phyloP scores from a whole-genome alignment of 37 sponge, comb jelly and placozoan species.

The Hormiphora californensis region DNA sequence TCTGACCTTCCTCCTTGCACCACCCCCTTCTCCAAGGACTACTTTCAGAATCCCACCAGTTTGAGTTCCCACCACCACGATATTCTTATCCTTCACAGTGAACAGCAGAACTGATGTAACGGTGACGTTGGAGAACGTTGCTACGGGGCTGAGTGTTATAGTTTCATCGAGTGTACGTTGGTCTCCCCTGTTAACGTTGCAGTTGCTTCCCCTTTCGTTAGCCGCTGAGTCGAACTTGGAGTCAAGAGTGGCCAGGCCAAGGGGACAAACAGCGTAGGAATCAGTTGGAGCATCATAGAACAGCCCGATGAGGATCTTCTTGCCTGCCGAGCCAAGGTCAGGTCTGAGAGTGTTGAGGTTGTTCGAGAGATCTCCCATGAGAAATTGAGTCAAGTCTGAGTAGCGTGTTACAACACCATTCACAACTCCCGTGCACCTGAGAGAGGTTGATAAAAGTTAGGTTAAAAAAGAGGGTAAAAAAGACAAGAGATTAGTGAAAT shows the following conservation, averaged over 20 bases:
- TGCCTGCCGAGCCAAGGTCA: not conserved
- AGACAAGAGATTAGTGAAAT: not conserved
- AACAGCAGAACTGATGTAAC: not conserved
- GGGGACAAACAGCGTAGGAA: not conserved
- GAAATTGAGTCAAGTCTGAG: no score
- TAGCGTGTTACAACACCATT: no score
- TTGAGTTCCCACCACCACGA: conserved; percentile 6
- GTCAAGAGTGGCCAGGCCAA: not conserved
- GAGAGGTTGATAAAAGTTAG: no score
- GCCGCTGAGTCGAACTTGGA: not conserved
- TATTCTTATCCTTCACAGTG: conserved; percentile 24
- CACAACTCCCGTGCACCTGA: no score
- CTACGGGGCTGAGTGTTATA: not conserved
- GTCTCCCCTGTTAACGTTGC: not conserved
- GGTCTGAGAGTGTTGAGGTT: no score
- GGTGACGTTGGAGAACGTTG: not conserved
- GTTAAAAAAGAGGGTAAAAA: not conserved
- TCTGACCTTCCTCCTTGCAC: not conserved
- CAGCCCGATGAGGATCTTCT: conserved; percentile 21
- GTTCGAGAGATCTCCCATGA: no score
- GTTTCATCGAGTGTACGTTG: not conserved
- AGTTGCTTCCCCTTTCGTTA: not conserved
- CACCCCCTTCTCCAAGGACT: not conserved
- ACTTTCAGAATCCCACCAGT: conserved; percentile 20
- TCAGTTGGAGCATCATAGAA: conserved; percentile 13